Percentiles rank a stretch among this genome's conserved stretches.
Evolutionary conservation across 2,113 vertebrate species (phyloP).

Genomic region (Apteryx owenii): DNA sequence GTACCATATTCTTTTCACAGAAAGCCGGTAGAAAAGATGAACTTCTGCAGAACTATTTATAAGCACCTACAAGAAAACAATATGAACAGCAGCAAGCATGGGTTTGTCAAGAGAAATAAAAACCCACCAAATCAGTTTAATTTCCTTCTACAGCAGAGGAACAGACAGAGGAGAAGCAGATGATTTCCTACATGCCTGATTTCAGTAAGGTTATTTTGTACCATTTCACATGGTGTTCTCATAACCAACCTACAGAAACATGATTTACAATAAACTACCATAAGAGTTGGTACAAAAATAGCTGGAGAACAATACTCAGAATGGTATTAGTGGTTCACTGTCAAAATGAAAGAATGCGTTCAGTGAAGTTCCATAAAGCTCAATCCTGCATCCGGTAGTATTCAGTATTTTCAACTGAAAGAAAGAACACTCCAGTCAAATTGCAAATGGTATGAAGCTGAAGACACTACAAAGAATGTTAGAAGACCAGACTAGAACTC

Average conservation of each 20-base stretch:
- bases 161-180: not conserved
- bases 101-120: not conserved
- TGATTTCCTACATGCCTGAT: not conserved
- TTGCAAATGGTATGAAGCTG: accelerated
- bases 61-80: not conserved
- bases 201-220: not conserved
- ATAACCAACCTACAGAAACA: not conserved
- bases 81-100: not conserved
- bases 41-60: not conserved
- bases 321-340: not conserved
- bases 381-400: not conserved
- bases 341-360: not conserved
- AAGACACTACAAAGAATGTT: accelerated
- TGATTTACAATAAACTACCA: not conserved
- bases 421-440: not conserved
- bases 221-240: accelerated
- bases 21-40: not conserved
- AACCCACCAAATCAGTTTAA: not conserved
- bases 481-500: not conserved
- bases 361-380: not conserved
- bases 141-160: not conserved
- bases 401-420: not conserved
- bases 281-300: not conserved
- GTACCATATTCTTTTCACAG: not conserved
- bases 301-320: not conserved